Percentiles rank a stretch among this genome's conserved stretches.
phyloP scores from a whole-genome alignment of 2,888 invertebrate species.

The Synergus laeviventris region DNA sequence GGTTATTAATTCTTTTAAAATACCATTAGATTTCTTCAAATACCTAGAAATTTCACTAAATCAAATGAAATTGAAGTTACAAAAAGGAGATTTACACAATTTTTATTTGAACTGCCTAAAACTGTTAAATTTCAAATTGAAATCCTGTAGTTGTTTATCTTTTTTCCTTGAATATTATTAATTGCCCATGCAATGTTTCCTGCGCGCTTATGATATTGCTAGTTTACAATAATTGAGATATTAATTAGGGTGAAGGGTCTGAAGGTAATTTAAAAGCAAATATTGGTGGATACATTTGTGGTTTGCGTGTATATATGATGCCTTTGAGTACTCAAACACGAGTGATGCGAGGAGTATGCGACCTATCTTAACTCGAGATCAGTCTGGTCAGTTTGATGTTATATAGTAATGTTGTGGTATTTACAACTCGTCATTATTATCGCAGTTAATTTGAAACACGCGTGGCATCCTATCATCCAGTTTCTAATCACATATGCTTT shows the following conservation, averaged over 20 bases:
- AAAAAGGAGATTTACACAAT: too few species aligned
- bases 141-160: too few species aligned
- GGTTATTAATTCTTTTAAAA: too few species aligned
- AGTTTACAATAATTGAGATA: neutral
- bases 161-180: too few species aligned
- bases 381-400: constrained; percentile 65
- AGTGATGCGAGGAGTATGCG: constrained; percentile 61
- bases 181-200: too few species aligned
- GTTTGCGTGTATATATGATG: neutral
- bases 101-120: too few species aligned
- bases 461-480: constrained; percentile 53
- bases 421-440: constrained; percentile 71
- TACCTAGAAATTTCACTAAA: too few species aligned
- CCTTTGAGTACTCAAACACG: constrained; percentile 42
- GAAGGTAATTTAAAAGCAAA: neutral
- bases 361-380: constrained; percentile 68
- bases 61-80: too few species aligned
- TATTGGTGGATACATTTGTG: neutral
- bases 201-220: too few species aligned
- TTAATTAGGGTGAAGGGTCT: neutral
- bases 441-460: constrained; percentile 69
- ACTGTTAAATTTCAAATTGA: too few species aligned
- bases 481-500: constrained; percentile 26
- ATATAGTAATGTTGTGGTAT: constrained; percentile 59
- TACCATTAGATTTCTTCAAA: too few species aligned